Percentiles rank a stretch among this genome's conserved stretches.
Evolutionary conservation across 2,113 vertebrate genomes (phyloP).

Genomic region (Microcebus jonahi): DNA sequence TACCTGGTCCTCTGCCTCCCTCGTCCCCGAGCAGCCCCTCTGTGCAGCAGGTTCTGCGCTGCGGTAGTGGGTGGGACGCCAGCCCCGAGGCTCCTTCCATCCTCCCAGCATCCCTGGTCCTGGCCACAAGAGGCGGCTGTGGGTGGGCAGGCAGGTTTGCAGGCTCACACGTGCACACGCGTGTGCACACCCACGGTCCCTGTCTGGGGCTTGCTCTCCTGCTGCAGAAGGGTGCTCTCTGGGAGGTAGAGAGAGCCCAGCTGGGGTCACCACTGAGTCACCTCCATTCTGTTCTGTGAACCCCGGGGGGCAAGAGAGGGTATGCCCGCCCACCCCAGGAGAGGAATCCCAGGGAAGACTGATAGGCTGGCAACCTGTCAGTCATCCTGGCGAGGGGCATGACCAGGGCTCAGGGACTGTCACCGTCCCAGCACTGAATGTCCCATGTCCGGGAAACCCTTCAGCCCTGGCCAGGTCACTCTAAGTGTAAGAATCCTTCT

Average conservation of each 20-base stretch:
- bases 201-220: neutral
- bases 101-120: neutral
- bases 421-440: rapidly evolving
- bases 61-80: rapidly evolving
- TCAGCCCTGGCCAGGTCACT: neutral
- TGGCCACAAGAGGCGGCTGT: neutral
- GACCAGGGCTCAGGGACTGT: neutral
- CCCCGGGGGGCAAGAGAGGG: neutral
- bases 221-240: neutral
- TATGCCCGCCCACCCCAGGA: neutral
- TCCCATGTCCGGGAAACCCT: neutral
- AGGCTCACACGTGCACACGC: neutral
- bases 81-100: rapidly evolving
- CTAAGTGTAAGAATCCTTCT: neutral
- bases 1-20: neutral
- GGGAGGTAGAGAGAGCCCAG: neutral
- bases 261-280: rapidly evolving
- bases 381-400: neutral
- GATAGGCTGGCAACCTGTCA: neutral
- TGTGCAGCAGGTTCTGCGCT: neutral
- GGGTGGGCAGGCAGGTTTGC: rapidly evolving
- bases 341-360: constrained; percentile 29
- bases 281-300: neutral
- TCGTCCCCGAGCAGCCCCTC: neutral
- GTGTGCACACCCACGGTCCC: rapidly evolving